phyloP scores from a whole-genome alignment of 2,113 vertebrate genomes.

The Myxocyprinus asiaticus region DNA sequence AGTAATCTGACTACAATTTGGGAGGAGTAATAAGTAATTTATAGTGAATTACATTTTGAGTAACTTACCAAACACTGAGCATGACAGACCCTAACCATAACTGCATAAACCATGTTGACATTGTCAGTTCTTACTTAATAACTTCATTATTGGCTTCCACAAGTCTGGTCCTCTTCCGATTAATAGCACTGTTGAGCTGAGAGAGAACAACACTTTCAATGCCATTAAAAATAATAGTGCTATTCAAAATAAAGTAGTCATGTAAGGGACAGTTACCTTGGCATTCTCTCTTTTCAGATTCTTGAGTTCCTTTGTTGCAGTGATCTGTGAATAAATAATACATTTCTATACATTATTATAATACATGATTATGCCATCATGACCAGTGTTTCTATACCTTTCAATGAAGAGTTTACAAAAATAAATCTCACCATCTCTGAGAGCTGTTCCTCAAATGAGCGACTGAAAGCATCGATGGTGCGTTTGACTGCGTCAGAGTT shows the following conservation, averaged over 20 bases:
- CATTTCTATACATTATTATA: background rate
- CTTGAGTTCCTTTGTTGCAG: slow-evolving; percentile 70
- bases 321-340: slow-evolving; percentile 62
- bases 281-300: slow-evolving; percentile 75
- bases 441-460: slow-evolving; percentile 78
- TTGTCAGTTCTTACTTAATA: slow-evolving; percentile 73
- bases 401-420: background rate
- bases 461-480: slow-evolving; percentile 73
- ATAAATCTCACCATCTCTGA: slow-evolving; percentile 73
- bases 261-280: slow-evolving; percentile 77
- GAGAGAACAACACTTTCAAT: background rate
- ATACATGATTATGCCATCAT: background rate
- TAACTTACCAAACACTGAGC: too few species aligned
- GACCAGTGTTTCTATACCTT: background rate
- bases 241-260: background rate
- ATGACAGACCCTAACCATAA: too few species aligned
- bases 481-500: slow-evolving; percentile 69
- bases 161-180: slow-evolving; percentile 75
- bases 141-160: slow-evolving; percentile 79
- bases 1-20: too few species aligned
- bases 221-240: background rate
- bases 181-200: slow-evolving; percentile 74
- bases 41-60: too few species aligned
- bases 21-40: too few species aligned
- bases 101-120: background rate